Evolutionary conservation across 2,888 invertebrate genomes (phyloP).

Genomic region (Drosophila leonis): DNA sequence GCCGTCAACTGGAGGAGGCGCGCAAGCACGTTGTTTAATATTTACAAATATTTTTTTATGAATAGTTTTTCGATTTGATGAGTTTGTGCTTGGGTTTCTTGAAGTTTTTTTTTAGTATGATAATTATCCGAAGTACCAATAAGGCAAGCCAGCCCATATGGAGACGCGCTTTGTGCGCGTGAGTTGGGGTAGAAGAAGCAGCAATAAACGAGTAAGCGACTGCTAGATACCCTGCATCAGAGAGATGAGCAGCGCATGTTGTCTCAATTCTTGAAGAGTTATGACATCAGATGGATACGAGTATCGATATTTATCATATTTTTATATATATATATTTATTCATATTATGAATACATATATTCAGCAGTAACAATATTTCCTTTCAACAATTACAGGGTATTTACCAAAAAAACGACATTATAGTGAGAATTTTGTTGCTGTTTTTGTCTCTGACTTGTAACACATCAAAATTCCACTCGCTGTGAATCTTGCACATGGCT

Average conservation of each 20-base stretch:
- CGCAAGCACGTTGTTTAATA: constrained; percentile 11
- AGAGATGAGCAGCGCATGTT: background rate
- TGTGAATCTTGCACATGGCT: constrained; percentile 49
- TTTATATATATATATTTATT: no score
- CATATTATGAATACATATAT: background rate
- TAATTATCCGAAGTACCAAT: constrained; percentile 74
- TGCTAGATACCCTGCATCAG: background rate
- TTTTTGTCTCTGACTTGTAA: constrained; percentile 30
- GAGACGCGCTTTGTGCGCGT: constrained; percentile 48
- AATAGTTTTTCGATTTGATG: constrained; percentile 44
- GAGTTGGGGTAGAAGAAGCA: constrained; percentile 45
- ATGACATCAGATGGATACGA: no score
- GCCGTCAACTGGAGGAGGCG: constrained; percentile 33
- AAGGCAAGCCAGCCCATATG: constrained; percentile 65
- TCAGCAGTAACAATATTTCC: background rate
- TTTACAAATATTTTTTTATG: constrained; percentile 30
- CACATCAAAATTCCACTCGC: constrained; percentile 59
- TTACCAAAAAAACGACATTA: background rate
- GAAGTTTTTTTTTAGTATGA: constrained; percentile 57
- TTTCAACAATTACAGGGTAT: background rate
- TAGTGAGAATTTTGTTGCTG: constrained; percentile 21
- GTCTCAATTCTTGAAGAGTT: background rate
- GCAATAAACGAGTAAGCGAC: background rate
- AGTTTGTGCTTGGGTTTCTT: constrained; percentile 16
- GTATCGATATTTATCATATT: background rate